Conservation (phyloP, 2,888 invertebrate genomes). For the Deroplatys truncata region DNA sequence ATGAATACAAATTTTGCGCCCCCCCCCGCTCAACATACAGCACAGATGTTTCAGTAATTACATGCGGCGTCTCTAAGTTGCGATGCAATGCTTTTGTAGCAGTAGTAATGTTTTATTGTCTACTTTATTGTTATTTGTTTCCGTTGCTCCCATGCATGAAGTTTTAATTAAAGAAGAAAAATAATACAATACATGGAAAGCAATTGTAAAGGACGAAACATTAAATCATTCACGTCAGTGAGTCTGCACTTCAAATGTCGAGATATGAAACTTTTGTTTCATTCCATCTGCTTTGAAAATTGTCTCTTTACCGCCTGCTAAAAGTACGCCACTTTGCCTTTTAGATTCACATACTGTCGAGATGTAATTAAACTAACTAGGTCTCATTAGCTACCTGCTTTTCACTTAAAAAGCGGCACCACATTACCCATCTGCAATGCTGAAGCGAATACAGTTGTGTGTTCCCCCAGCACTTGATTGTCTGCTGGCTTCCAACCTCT, state of each 20-base stretch:
- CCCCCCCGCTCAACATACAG: no score
- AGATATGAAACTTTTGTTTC: constrained; percentile 17
- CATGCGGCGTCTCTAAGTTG: no score
- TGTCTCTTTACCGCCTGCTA: not conserved
- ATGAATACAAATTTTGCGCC: no score
- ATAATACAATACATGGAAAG: not conserved
- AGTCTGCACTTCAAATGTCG: constrained; percentile 23
- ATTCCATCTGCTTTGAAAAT: not conserved
- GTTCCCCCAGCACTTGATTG: not conserved
- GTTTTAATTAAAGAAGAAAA: not conserved
- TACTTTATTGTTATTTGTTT: not conserved
- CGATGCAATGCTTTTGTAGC: no score
- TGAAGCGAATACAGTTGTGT: not conserved
- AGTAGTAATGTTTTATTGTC: no score
- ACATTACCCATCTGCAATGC: not conserved
- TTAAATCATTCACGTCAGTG: not conserved
- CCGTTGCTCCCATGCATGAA: not conserved
- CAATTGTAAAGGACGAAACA: not conserved
- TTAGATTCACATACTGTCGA: not conserved
- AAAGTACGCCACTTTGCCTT: not conserved
- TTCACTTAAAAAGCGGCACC: not conserved
- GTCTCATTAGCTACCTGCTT: not conserved
- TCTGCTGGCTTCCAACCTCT: no score
- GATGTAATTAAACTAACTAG: not conserved
- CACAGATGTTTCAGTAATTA: no score